These are phyloP conservation scores for Cephalopholis sonnerati DNA, from an alignment of 2,113 vertebrate species.

Conservation along the genomic window DNA sequence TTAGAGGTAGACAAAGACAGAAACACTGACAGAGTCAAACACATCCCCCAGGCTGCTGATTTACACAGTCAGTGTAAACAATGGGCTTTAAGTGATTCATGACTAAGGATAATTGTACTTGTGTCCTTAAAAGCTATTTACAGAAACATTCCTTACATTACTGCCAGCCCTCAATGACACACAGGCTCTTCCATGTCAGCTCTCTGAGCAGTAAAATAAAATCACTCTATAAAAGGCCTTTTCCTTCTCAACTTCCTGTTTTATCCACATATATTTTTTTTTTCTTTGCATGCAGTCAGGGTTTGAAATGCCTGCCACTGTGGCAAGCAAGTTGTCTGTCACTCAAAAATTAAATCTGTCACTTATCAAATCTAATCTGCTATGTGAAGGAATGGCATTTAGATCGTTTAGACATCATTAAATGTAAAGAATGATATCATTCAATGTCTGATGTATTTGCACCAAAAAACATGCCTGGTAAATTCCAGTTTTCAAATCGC, in stretches of 20 bases:
- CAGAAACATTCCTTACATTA: slow-evolving; percentile 46
- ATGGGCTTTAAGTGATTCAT: slow-evolving; percentile 39
- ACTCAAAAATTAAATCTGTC: too few relatives aligned
- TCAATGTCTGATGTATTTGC: too few relatives aligned
- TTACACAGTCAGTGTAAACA: slow-evolving; percentile 23
- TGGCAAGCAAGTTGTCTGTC: too few relatives aligned
- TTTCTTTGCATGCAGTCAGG: too few relatives aligned
- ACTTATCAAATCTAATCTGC: too few relatives aligned
- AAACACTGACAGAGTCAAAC: background rate
- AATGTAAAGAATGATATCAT: too few relatives aligned
- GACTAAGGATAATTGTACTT: slow-evolving; percentile 20
- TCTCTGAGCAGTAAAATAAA: background rate
- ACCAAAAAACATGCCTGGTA: too few relatives aligned
- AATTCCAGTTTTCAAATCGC: too few relatives aligned
- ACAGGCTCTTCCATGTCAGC: slow-evolving; percentile 18
- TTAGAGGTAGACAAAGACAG: background rate
- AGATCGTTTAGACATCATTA: too few relatives aligned
- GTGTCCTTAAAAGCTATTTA: slow-evolving; percentile 43
- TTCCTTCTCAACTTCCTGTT: background rate
- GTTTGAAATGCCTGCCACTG: too few relatives aligned
- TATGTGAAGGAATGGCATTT: too few relatives aligned
- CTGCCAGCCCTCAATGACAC: slow-evolving; percentile 37
- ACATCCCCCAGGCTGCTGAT: background rate
- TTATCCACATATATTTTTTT: background rate
- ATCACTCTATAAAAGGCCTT: background rate